Evolutionary conservation across 2,888 invertebrate genomes (phyloP).

Genomic region (Pantelozetes paolii): DNA sequence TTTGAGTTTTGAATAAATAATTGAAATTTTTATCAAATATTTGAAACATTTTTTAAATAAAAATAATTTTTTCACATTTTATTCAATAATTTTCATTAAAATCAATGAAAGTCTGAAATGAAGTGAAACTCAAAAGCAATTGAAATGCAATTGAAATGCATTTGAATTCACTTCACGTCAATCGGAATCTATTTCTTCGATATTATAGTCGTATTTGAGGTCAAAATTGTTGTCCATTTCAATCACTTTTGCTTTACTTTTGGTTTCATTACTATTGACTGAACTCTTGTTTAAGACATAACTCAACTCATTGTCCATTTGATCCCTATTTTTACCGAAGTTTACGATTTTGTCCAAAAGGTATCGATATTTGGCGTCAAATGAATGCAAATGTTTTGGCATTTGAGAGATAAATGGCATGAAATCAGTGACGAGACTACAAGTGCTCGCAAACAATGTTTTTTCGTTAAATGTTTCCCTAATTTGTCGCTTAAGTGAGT

Average conservation of each 20-base stretch:
- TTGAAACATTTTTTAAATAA: no score
- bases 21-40: no score
- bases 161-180: not conserved
- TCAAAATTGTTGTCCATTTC: not conserved
- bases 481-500: constrained; percentile 13
- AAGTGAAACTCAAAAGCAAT: no score
- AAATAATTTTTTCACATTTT: no score
- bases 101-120: no score
- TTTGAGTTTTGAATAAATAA: no score
- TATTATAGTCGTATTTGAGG: not conserved
- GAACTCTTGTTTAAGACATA: not conserved
- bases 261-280: not conserved
- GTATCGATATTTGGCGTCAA: not conserved
- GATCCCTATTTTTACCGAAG: not conserved
- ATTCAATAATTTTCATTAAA: no score
- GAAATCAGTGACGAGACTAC: constrained; percentile 17
- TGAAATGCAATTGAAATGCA: no score
- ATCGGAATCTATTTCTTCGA: constrained; percentile 19
- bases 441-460: not conserved
- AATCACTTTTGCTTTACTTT: not conserved
- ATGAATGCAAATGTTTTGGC: constrained; percentile 15
- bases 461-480: not conserved
- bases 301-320: not conserved
- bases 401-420: constrained; percentile 19
- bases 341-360: not conserved